Conservation (phyloP, 2,888 invertebrate genomes). For the Chalcis sispes region DNA sequence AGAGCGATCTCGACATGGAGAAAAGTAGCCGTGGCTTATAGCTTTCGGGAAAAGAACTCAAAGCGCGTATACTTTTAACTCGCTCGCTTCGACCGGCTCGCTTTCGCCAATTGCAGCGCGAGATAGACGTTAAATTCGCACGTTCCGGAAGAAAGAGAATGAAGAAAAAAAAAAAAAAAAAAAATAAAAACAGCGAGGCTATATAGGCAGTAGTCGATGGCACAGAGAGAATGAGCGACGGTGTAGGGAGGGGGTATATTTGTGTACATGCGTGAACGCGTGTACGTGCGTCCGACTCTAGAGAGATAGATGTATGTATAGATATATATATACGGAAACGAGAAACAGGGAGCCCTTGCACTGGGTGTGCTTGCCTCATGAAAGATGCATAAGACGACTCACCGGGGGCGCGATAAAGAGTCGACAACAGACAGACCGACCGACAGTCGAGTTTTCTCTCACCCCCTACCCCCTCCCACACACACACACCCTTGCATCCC, state of each 20-base stretch:
- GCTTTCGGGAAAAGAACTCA: too few relatives aligned
- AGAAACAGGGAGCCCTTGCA: constrained; percentile 70
- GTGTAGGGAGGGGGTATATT: constrained; percentile 9
- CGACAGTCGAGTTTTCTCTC: constrained; percentile 68
- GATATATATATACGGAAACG: constrained; percentile 1
- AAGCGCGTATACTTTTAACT: too few relatives aligned
- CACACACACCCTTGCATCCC: constrained; percentile 67
- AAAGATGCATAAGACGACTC: constrained; percentile 77
- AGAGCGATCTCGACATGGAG: too few relatives aligned
- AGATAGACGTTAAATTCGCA: too few relatives aligned
- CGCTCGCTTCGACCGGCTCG: too few relatives aligned
- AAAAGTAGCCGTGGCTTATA: too few relatives aligned
- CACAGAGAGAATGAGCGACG: background rate
- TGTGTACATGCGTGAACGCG: constrained; percentile 43
- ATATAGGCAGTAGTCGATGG: background rate
- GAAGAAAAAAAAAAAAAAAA: constrained; percentile 44
- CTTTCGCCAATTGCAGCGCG: too few relatives aligned
- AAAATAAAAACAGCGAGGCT: constrained; percentile 41
- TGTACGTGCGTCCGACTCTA: too few relatives aligned
- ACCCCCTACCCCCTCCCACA: constrained; percentile 63
- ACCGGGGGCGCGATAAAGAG: constrained; percentile 77
- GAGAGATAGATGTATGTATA: background rate
- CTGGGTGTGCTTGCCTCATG: constrained; percentile 74
- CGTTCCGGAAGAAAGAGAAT: background rate
- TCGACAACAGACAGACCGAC: constrained; percentile 77